Evolutionary conservation across 2,888 invertebrate species (phyloP).

Genomic region (Ochropleura plecta): DNA sequence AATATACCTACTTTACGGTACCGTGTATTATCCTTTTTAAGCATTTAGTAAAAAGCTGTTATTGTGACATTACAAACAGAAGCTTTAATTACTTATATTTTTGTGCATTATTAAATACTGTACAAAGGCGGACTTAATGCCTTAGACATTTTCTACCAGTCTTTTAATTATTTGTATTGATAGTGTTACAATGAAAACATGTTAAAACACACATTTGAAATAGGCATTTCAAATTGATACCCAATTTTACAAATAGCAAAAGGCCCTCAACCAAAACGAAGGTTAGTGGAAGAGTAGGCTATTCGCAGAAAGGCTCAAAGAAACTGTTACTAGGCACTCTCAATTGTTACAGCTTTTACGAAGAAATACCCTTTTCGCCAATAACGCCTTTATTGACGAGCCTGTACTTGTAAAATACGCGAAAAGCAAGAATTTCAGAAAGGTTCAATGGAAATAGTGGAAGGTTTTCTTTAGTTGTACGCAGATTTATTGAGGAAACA

Average conservation of each 20-base stretch:
- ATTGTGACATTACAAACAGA: too few relatives aligned
- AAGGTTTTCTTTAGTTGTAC: slow-evolving; percentile 14
- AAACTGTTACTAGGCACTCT: slow-evolving; percentile 39
- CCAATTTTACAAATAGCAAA: slow-evolving; percentile 38
- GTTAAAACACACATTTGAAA: too few relatives aligned
- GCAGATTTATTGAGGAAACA: slow-evolving; percentile 21
- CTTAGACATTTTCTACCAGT: too few relatives aligned
- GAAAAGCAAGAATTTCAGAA: slow-evolving; percentile 30
- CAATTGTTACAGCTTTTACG: slow-evolving; percentile 50
- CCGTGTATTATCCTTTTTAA: too few relatives aligned
- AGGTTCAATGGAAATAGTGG: slow-evolving; percentile 17
- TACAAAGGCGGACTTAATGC: too few relatives aligned
- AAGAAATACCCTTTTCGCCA: slow-evolving; percentile 49
- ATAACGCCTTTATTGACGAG: slow-evolving; percentile 44
- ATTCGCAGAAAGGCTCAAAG: slow-evolving; percentile 37
- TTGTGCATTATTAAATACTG: too few relatives aligned
- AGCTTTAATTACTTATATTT: too few relatives aligned
- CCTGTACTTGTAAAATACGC: slow-evolving; percentile 35
- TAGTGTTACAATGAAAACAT: too few relatives aligned
- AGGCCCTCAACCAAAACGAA: slow-evolving; percentile 18
- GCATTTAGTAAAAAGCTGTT: too few relatives aligned
- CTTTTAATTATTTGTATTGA: too few relatives aligned
- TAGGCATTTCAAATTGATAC: neutral
- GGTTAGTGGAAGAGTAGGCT: slow-evolving; percentile 36
- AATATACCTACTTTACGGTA: too few relatives aligned